Base-by-base conservation (phyloP, 2,888 invertebrate species). In the Calameuta filiformis region DNA sequence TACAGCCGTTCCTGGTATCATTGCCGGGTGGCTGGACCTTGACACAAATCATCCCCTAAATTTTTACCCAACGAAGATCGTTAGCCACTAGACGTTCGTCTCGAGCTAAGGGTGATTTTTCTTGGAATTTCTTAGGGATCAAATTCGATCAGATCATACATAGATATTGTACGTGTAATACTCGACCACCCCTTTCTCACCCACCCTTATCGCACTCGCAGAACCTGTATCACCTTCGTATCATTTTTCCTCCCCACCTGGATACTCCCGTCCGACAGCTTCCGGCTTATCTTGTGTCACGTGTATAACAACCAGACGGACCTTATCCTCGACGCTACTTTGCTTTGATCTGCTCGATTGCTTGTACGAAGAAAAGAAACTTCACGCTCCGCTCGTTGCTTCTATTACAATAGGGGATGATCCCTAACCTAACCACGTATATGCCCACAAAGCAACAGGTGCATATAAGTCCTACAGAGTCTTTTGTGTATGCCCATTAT, bases 401-500 rank as follows among this genome's bases (percentile, higher is more conserved):
- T 71, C 11, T 35, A 71, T 71, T 71, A 34, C 71, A 71, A 71
- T n/a, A 34, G 23, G 71, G 56, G 56, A 56, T 56, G 4, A 71
- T 35, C 34, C 71, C 34, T 71, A 34, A 71, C 71, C 33, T 71
- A 71, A 71, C 71, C 34, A 71, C 71, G 12, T 71, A 56, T 71
- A n/a, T 30, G 6, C 30, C 30, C 71, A 30, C 30, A 30, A 71
- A 71, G 71, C 71, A 71, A 71, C 71, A 71, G 71, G 71, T 71
- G 71, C 71, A 71, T 71, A 71, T 30, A 71, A 15, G 30, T 71
- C 31, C 71, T 56, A 71, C 33, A 71, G 23, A 34, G 30, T 71
- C 71, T 31, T 31, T 71, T 71, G 34, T 35, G 71, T 56, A 56
- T 56, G 23, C 56, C 9, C 56, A 56, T 56, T 56, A 56, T 56